These are phyloP conservation scores for Calameuta pallipes DNA, from an alignment of 2,888 invertebrate genomes.

Conservation along the genomic window DNA sequence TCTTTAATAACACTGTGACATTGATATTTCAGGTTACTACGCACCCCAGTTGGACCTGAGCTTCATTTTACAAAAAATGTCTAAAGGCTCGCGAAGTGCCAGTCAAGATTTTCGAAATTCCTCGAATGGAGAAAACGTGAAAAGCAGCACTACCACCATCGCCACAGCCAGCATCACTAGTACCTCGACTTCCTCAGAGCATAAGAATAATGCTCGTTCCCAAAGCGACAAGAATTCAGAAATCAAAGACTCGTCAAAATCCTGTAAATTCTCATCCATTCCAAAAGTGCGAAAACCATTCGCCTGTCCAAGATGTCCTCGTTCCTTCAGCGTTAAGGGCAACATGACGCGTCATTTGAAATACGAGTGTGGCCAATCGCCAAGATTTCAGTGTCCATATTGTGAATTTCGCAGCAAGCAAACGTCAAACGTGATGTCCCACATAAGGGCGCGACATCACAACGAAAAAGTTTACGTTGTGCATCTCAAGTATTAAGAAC, in stretches of 20 bases:
- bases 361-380: constrained; percentile 61
- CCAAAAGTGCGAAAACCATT: constrained; percentile 41
- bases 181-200: not conserved
- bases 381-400: constrained; percentile 60
- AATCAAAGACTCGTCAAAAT: constrained; percentile 4
- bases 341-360: constrained; percentile 60
- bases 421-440: constrained; percentile 58
- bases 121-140: no score
- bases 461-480: constrained; percentile 45
- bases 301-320: constrained; percentile 58
- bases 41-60: constrained; percentile 47
- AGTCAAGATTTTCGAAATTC: no score
- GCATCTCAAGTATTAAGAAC: constrained; percentile 31
- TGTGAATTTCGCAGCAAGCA: constrained; percentile 59
- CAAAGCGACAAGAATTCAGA: constrained; percentile 11
- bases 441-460: constrained; percentile 52
- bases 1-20: constrained; percentile 8
- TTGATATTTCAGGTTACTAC: constrained; percentile 52
- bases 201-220: not conserved
- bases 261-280: not conserved
- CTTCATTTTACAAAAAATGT: not conserved
- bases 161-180: not conserved
- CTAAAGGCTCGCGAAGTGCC: no score
- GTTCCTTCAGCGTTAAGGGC: constrained; percentile 57
- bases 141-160: no score